phyloP scores from a whole-genome alignment of 2,888 invertebrate genomes.

The Anthrax anthrax region DNA sequence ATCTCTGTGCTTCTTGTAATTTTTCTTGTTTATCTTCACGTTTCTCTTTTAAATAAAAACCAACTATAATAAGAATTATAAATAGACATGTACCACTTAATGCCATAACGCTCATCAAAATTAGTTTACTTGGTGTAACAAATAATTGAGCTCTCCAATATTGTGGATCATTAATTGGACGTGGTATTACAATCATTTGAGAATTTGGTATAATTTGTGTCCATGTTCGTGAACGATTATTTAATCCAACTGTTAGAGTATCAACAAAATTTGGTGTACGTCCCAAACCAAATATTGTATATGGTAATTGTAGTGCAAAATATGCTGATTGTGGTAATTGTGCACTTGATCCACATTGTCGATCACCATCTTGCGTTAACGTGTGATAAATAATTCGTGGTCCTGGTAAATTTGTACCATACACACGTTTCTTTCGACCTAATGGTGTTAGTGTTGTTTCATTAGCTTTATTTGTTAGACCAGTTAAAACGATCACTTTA shows the following conservation, averaged over 20 bases:
- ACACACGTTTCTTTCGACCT: slow-evolving; percentile 61
- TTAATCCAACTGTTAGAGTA: slow-evolving; percentile 63
- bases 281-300: slow-evolving; percentile 92
- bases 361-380: slow-evolving; percentile 73
- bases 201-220: slow-evolving; percentile 94
- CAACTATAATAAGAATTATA: slow-evolving; percentile 69
- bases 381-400: slow-evolving; percentile 77
- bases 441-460: slow-evolving; percentile 58
- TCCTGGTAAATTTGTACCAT: slow-evolving; percentile 84
- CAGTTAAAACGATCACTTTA: slow-evolving; percentile 86
- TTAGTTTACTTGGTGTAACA: slow-evolving; percentile 87
- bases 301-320: slow-evolving; percentile 86
- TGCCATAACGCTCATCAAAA: slow-evolving; percentile 80
- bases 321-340: slow-evolving; percentile 88
- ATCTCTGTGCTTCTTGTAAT: slow-evolving; percentile 64
- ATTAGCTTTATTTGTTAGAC: slow-evolving; percentile 54
- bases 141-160: slow-evolving; percentile 85
- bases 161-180: slow-evolving; percentile 57
- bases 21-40: slow-evolving; percentile 66
- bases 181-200: slow-evolving; percentile 90
- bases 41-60: slow-evolving; percentile 81
- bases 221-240: slow-evolving; percentile 60
- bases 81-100: slow-evolving; percentile 73
- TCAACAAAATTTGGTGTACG: slow-evolving; percentile 97
- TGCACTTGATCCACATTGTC: slow-evolving; percentile 65